Conservation (phyloP, 2,113 vertebrate genomes). For the Salvelinus namaycush region DNA sequence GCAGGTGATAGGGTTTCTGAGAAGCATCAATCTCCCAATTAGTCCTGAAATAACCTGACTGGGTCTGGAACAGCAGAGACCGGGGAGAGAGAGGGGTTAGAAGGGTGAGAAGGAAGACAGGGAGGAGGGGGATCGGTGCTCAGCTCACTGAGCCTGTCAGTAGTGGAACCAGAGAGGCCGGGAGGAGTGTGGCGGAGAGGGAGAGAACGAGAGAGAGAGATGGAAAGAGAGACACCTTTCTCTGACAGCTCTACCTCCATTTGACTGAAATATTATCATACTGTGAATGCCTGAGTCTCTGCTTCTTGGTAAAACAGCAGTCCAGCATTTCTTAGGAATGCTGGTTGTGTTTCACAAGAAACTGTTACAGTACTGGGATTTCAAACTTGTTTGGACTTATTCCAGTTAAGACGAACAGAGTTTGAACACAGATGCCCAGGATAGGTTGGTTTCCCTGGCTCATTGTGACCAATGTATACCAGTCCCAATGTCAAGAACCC, state of each 20-base stretch:
- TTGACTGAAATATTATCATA: background rate
- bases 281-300: no score
- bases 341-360: no score
- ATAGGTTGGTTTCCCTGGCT: background rate
- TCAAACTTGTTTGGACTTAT: background rate
- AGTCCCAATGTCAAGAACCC: background rate
- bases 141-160: conserved; percentile 6
- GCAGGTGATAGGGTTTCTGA: conserved; percentile 72
- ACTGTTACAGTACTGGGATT: no score
- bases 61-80: conserved; percentile 37
- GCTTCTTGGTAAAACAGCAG: no score
- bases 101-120: background rate
- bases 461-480: conserved; percentile 7
- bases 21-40: conserved; percentile 75
- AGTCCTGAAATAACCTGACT: conserved; percentile 70
- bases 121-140: no score
- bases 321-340: no score
- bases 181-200: background rate
- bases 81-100: background rate
- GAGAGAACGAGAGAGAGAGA: background rate
- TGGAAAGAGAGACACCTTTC: background rate
- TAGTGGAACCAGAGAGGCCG: conserved; percentile 11
- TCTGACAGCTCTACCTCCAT: background rate
- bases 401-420: background rate
- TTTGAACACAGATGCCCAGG: background rate